Percentiles rank a stretch among this genome's conserved stretches.
Evolutionary conservation across 1,140 invertebrate species (phyloP).

Genomic region (Drosophila arawakana): DNA sequence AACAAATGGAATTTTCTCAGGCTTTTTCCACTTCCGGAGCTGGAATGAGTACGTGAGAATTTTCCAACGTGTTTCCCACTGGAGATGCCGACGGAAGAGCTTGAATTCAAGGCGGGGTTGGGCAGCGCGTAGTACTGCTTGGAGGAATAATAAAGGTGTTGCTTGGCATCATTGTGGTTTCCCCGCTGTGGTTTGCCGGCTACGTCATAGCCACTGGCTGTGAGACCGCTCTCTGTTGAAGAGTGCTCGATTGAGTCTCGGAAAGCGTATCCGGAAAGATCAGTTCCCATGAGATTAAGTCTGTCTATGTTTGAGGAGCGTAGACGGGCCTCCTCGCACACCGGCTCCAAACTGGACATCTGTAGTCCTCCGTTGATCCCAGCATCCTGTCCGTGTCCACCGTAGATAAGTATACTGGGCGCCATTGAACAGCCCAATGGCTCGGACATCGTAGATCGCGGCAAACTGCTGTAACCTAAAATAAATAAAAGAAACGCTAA

Average conservation of each 20-base stretch:
- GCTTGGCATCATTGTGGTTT: conserved; percentile 84
- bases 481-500: conserved; percentile 11
- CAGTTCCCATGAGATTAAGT: conserved; percentile 50
- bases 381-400: conserved; percentile 42
- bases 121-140: conserved; percentile 81
- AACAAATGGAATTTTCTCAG: conserved; percentile 86
- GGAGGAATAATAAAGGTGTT: conserved; percentile 52
- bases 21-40: conserved; percentile 61
- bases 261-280: conserved; percentile 86
- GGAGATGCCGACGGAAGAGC: conserved; percentile 39
- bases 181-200: conserved; percentile 42
- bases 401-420: conserved; percentile 84
- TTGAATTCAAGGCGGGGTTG: conserved; percentile 57
- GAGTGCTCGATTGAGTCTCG: conserved; percentile 92
- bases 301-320: conserved; percentile 67
- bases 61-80: conserved; percentile 46
- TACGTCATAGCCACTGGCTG: conserved; percentile 85
- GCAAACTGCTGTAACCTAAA: conserved; percentile 92
- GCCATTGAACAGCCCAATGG: conserved; percentile 85
- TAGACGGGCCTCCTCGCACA: conserved; percentile 86
- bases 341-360: conserved; percentile 85
- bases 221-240: conserved; percentile 85
- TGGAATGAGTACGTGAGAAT: conserved; percentile 42
- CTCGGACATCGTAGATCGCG: conserved; percentile 91
- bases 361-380: conserved; percentile 55